phyloP scores from a whole-genome alignment of 1,140 invertebrate genomes.

The Meloidogyne hapla region DNA sequence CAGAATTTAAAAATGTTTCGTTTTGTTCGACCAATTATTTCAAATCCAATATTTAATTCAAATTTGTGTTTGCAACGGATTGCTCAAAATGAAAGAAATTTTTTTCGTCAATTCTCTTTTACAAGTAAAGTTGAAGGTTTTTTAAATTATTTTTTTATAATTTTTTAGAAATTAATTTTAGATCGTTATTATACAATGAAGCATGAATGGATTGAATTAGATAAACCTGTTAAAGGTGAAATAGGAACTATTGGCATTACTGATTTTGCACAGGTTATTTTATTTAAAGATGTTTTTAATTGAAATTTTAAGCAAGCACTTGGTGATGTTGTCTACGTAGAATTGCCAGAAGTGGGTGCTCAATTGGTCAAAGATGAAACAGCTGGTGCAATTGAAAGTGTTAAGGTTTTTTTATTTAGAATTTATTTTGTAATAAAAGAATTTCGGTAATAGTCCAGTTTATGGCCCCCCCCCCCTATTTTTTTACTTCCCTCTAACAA shows the following conservation, averaged over 20 bases:
- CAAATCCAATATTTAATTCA: background rate
- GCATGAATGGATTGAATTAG: conserved; percentile 85
- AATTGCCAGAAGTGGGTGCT: conserved; percentile 79
- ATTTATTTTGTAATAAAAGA: background rate
- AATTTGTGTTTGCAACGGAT: background rate
- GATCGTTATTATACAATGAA: conserved; percentile 66
- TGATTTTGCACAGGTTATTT: conserved; percentile 78
- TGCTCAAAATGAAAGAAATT: background rate
- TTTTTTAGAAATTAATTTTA: background rate
- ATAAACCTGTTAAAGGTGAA: conserved; percentile 69
- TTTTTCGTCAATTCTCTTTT: background rate
- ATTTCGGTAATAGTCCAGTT: no score
- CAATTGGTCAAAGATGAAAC: conserved; percentile 64
- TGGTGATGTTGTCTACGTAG: conserved; percentile 89
- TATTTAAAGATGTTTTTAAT: background rate
- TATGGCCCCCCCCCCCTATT: no score
- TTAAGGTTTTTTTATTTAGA: conserved; percentile 72
- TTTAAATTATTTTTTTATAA: background rate
- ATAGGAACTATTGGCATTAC: conserved; percentile 85
- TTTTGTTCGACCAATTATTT: background rate
- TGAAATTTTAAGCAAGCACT: conserved; percentile 71
- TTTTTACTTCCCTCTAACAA: no score
- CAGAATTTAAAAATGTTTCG: background rate
- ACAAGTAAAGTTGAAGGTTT: background rate
- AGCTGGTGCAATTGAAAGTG: conserved; percentile 90